These are phyloP conservation scores for Gastrophryne carolinensis DNA, from an alignment of 2,797 vertebrate genomes.

Conservation along the genomic window DNA sequence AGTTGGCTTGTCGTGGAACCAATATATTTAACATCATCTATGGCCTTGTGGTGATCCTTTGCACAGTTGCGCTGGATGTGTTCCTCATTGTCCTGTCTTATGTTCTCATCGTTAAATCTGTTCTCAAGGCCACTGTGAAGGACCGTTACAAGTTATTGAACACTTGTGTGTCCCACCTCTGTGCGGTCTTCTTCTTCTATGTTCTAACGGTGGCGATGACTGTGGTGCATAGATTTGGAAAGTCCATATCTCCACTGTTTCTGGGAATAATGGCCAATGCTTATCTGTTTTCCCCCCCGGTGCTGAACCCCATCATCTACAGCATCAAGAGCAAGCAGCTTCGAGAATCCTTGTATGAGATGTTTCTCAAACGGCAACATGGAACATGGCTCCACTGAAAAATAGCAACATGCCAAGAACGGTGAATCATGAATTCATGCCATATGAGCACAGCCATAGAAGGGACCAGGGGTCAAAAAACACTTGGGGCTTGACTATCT, in stretches of 20 bases:
- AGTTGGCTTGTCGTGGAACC: slow-evolving; percentile 44
- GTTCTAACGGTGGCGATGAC: slow-evolving; percentile 55
- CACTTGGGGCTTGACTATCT: too few species aligned
- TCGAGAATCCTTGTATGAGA: slow-evolving; percentile 13
- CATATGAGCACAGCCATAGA: too few species aligned
- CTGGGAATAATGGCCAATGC: slow-evolving; percentile 56
- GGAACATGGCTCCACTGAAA: too few species aligned
- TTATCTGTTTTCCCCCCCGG: slow-evolving; percentile 55
- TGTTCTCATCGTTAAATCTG: slow-evolving; percentile 49
- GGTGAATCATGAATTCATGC: too few species aligned
- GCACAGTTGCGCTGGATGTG: slow-evolving; percentile 56
- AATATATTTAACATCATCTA: slow-evolving; percentile 55
- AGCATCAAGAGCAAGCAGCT: slow-evolving; percentile 55
- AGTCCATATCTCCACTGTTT: slow-evolving; percentile 22
- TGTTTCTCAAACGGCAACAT: neutral
- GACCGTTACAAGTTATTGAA: slow-evolving; percentile 55
- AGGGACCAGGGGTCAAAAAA: too few species aligned
- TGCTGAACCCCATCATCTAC: slow-evolving; percentile 60
- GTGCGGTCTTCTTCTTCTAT: slow-evolving; percentile 58
- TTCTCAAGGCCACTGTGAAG: slow-evolving; percentile 48
- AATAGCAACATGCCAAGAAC: too few species aligned
- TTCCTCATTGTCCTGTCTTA: slow-evolving; percentile 59
- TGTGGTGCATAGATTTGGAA: slow-evolving; percentile 58
- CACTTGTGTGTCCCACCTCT: slow-evolving; percentile 59
- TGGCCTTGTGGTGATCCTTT: slow-evolving; percentile 52